Conservation (phyloP, 2,113 vertebrate genomes). For the Petaurus breviceps region DNA sequence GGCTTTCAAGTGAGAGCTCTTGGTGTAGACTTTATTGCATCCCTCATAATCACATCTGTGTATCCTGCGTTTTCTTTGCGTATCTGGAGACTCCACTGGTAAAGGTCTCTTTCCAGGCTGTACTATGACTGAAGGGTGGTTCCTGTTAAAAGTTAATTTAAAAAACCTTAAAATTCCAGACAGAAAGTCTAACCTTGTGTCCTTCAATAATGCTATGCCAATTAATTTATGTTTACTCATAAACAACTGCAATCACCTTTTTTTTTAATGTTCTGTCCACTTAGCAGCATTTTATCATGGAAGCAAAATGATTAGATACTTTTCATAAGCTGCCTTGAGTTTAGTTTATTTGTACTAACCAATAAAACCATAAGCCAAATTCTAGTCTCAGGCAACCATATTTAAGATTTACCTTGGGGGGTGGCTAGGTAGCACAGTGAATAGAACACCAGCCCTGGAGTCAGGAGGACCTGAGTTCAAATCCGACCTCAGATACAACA, state of each 20-base stretch:
- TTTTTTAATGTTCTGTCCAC: not conserved
- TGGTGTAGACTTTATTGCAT: slow-evolving; percentile 99
- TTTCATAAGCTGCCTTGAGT: slow-evolving; percentile 28
- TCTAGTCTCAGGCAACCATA: slow-evolving; percentile 33
- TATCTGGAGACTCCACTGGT: slow-evolving; percentile 94
- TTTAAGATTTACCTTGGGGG: not conserved
- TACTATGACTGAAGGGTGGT: slow-evolving; percentile 95
- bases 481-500: no score
- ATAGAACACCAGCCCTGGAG: no score
- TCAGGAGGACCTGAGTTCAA: no score
- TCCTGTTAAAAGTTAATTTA: slow-evolving; percentile 80
- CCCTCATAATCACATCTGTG: slow-evolving; percentile 96
- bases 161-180: slow-evolving; percentile 47
- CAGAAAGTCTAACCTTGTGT: slow-evolving; percentile 45
- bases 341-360: slow-evolving; percentile 7
- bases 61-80: slow-evolving; percentile 94
- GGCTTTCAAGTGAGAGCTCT: slow-evolving; percentile 98
- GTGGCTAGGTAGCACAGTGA: not conserved
- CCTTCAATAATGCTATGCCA: not conserved
- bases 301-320: not conserved
- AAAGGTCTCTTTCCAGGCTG: slow-evolving; percentile 91
- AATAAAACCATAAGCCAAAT: not conserved
- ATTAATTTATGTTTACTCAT: not conserved
- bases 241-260: not conserved
- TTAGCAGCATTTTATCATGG: not conserved